Percentiles rank a stretch among this genome's conserved stretches.
phyloP scores from a whole-genome alignment of 64 coral and sea anemone genomes.

The Montipora cactus region DNA sequence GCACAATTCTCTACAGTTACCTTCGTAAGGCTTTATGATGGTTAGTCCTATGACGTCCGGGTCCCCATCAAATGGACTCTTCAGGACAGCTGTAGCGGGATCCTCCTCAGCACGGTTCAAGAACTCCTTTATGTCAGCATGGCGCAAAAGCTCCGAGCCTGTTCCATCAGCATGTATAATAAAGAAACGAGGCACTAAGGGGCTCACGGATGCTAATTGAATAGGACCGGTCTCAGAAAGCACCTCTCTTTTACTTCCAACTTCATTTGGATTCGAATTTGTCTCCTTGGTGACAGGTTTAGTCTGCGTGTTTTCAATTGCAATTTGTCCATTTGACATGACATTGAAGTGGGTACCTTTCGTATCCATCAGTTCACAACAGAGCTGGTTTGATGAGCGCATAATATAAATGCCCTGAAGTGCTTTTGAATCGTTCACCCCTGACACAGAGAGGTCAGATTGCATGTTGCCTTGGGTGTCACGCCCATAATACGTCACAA shows the following conservation, averaged over 20 bases:
- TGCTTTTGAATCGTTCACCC: slow-evolving; percentile 5
- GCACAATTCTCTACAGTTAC: slow-evolving; percentile 36
- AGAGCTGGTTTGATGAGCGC: slow-evolving; percentile 78
- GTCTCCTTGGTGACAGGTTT: not conserved
- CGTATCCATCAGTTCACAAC: slow-evolving; percentile 82
- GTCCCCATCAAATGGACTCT: slow-evolving; percentile 83
- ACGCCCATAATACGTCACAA: slow-evolving; percentile 66
- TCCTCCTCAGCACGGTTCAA: slow-evolving; percentile 79
- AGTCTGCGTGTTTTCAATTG: slow-evolving; percentile 28
- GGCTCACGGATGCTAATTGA: slow-evolving; percentile 23
- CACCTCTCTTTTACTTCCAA: not conserved
- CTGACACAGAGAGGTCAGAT: slow-evolving; percentile 17
- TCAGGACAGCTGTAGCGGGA: slow-evolving; percentile 81
- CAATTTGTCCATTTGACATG: slow-evolving; percentile 76
- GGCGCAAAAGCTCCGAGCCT: slow-evolving; percentile 90
- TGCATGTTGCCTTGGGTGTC: not conserved
- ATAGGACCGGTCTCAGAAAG: slow-evolving; percentile 9
- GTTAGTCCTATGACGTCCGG: slow-evolving; percentile 83
- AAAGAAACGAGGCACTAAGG: slow-evolving; percentile 90
- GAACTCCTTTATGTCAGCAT: slow-evolving; percentile 80
- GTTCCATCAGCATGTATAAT: slow-evolving; percentile 89
- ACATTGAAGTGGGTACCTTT: slow-evolving; percentile 79
- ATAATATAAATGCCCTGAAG: slow-evolving; percentile 80
- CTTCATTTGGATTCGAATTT: not conserved
- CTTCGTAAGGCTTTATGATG: slow-evolving; percentile 80